These are phyloP conservation scores for Noctuana brunneofusca DNA, from an alignment of 2,888 invertebrate genomes.

Conservation along the genomic window DNA sequence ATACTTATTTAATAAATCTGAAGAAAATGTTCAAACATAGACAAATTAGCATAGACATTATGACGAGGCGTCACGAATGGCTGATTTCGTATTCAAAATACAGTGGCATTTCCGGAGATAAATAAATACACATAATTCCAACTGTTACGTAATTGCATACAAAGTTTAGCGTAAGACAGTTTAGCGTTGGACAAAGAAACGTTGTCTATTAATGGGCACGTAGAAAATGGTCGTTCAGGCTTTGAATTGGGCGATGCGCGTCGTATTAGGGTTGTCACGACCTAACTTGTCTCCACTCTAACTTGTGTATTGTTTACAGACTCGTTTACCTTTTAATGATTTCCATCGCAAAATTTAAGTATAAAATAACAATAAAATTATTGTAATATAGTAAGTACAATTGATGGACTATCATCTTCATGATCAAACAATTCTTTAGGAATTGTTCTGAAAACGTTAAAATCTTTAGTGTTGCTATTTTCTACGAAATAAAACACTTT, in stretches of 20 bases:
- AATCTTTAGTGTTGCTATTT: not conserved
- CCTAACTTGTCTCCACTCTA: not conserved
- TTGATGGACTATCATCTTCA: too few relatives aligned
- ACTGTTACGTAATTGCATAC: slow-evolving; percentile 48
- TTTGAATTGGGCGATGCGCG: slow-evolving; percentile 35
- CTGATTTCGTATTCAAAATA: slow-evolving; percentile 48
- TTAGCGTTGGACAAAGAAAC: slow-evolving; percentile 51
- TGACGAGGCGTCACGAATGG: slow-evolving; percentile 34
- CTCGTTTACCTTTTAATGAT: too few relatives aligned
- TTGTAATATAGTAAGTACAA: too few relatives aligned
- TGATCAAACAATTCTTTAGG: too few relatives aligned
- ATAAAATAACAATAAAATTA: too few relatives aligned
- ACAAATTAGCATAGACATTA: slow-evolving; percentile 40
- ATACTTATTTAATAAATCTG: slow-evolving; percentile 40
- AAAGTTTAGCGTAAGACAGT: slow-evolving; percentile 48
- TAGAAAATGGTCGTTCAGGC: slow-evolving; percentile 35
- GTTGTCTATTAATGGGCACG: slow-evolving; percentile 38
- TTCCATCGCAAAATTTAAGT: too few relatives aligned
- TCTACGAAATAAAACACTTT: not conserved
- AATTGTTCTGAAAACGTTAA: too few relatives aligned
- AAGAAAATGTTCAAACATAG: slow-evolving; percentile 39
- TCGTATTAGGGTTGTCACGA: slow-evolving; percentile 1
- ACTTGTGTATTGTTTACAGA: too few relatives aligned
- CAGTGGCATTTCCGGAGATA: slow-evolving; percentile 58
- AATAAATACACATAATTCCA: slow-evolving; percentile 44